Evolutionary conservation across 2,113 vertebrate genomes (phyloP).

Genomic region (Helogale parvula): DNA sequence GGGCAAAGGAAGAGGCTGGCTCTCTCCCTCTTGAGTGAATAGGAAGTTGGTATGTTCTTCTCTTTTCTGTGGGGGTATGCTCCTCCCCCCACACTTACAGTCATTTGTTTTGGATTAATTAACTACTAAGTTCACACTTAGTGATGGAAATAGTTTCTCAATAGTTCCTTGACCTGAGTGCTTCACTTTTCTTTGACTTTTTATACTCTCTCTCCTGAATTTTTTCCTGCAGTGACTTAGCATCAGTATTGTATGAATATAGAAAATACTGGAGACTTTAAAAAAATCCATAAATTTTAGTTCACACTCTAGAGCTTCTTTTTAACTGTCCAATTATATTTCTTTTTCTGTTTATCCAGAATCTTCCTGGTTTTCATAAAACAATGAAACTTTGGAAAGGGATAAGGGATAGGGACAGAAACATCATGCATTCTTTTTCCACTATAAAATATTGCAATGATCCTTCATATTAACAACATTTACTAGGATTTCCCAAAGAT

Average conservation of each 20-base stretch:
- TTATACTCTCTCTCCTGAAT: not conserved
- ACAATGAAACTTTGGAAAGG: not conserved
- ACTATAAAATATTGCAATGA: not conserved
- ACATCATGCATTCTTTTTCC: not conserved
- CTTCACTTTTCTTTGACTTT: not conserved
- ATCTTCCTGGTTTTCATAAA: not conserved
- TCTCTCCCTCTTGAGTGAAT: not conserved
- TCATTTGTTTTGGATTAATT: not conserved
- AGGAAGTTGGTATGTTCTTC: not conserved
- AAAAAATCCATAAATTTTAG: not conserved
- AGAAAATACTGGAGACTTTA: not conserved
- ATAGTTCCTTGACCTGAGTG: accelerated
- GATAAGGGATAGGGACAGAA: not conserved
- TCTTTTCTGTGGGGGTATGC: not conserved
- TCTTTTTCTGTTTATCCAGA: not conserved
- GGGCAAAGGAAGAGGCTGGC: not conserved
- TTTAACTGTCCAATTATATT: not conserved
- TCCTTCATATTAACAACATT: not conserved
- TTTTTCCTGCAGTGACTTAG: not conserved
- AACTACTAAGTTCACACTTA: not conserved
- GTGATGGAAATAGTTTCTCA: not conserved
- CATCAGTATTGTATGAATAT: not conserved
- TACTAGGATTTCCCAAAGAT: not conserved
- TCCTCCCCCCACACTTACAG: not conserved
- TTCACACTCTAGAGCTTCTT: not conserved